Evolutionary conservation across 1,140 invertebrate species (phyloP), one percentile per base, ranked within the genome.

Genomic region (Latrodectus geometricus): DNA sequence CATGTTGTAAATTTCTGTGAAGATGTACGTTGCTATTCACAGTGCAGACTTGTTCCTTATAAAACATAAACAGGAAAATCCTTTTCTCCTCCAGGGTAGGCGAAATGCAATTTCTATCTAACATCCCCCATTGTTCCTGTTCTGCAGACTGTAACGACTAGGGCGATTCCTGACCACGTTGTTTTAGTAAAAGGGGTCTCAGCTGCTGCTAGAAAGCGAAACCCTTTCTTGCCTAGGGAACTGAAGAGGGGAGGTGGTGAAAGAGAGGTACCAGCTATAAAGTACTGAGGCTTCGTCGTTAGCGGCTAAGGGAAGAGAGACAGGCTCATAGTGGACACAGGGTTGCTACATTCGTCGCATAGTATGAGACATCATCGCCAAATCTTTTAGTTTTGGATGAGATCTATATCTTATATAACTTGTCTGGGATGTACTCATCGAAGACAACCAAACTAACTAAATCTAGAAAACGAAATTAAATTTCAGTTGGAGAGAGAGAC

Each of bases 111-210:
- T 35, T 35, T 35, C 35, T 35, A 35, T 35, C 35, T 5, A 35
- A 35, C 35, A 35, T 5, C 35, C 35, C 35, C 35, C 5, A 35
- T 35, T 35, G 35, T 35, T 35, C 35, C 35, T 35, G 35, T 35
- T 35, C 35, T 35, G 35, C 35, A 35, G 35, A 35, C 54, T 2
- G 54, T 61, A 61, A 61, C 17, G 54, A 61, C 54, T 17, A 8
- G 54, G 54, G 54, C 11, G 54, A 14, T 61, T 61, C 54, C 54
- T 61, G 54, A 61, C 54, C 54, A 17, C 54, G 17, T 61, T 61
- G 54, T 61, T 61, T 61, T 61, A 61, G 54, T 61, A 61, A 61
- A 61, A 61, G 54, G 54, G 54, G 54, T 61, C 54, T 61, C 54
- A 61, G 54, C 54, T 61, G 54, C 11, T 61, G 54, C 54, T 61